Evolutionary conservation across 2,113 vertebrate genomes (phyloP).

Genomic region (Menidia beryllina): DNA sequence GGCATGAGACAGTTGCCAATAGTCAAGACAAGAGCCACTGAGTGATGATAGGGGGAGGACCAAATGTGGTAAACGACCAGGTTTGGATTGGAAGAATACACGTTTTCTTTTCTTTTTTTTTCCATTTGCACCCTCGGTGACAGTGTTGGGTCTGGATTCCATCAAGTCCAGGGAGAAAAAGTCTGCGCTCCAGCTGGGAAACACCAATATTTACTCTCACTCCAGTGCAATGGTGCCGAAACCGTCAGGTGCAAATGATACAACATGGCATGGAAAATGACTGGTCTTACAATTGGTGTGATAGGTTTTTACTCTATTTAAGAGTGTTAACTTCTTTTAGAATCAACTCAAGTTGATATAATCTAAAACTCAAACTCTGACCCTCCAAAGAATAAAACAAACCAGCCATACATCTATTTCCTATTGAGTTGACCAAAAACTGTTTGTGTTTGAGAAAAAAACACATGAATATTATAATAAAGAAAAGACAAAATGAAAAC

Average conservation of each 20-base stretch:
- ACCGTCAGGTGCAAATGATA: conserved; percentile 40
- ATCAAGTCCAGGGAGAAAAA: conserved; percentile 31
- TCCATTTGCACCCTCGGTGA: conserved; percentile 24
- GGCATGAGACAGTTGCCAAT: conserved; percentile 36
- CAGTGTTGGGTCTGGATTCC: conserved; percentile 40
- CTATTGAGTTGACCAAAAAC: too few species aligned
- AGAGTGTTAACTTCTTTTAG: too few species aligned
- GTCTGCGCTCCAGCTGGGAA: conserved; percentile 10
- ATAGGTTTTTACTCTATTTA: too few species aligned
- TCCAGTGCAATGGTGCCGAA: conserved; percentile 19
- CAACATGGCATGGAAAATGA: not conserved
- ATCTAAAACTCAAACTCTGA: too few species aligned
- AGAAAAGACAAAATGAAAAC: too few species aligned
- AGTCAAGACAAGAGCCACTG: conserved; percentile 26
- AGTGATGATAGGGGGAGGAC: conserved; percentile 28
- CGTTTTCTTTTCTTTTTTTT: not conserved
- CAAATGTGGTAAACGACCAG: conserved; percentile 34
- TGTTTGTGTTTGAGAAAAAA: too few species aligned
- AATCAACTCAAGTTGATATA: too few species aligned
- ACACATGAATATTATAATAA: too few species aligned
- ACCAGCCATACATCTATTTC: too few species aligned
- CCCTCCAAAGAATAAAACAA: too few species aligned
- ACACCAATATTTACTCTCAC: conserved; percentile 13
- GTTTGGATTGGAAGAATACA: conserved; percentile 11
- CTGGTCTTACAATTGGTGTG: not conserved